Evolutionary conservation across 2,888 invertebrate species (phyloP), one percentile per base, ranked within the genome.

Genomic region (Dryomyza anilis): DNA sequence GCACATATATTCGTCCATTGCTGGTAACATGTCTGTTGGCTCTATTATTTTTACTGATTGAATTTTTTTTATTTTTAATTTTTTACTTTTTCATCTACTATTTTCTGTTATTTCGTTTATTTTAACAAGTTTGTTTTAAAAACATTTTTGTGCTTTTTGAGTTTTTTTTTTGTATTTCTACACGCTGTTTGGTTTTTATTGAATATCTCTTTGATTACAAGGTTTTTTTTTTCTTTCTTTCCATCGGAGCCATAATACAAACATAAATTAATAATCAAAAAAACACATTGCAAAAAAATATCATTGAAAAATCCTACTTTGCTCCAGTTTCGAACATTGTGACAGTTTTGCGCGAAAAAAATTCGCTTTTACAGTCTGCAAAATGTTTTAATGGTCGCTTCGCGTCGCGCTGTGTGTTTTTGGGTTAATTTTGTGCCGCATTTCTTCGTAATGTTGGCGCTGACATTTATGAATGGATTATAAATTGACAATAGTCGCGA

Each of bases 301-400:
- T n/a, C n/a, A n/a, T n/a, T n/a, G n/a, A n/a, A n/a, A 62, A 62
- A 62, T 62, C 62, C 62, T 53, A 53, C 53, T 62, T 62, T 62
- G 52, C 62, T 53, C 53, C 62, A 62, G 46, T 62, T 62, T 50
- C 53, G 50, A 50, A 48, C 60, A 30, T 60, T 21, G 58, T 58
- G 58, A 45, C 46, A 29, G n/a, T n/a, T n/a, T n/a, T n/a, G n/a
- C n/a, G n/a, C n/a, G n/a, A n/a, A n/a, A n/a, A n/a, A n/a, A n/a
- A n/a, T n/a, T n/a, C n/a, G n/a, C n/a, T n/a, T n/a, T 23, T 23
- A 10, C 21, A 8, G 23, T 23, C 48, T 14, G 25, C 25, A n/a
- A 21, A 27, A 12, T 12, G 23, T 50, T n/a, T 43, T 43, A 43
- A 43, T 16, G 43, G n/a, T 16, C 43, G 16, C 43, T 43, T 43